Percentiles rank a stretch among this genome's conserved stretches.
These are phyloP conservation scores for Rousettus madagascariensis DNA, from an alignment of 2,797 vertebrate genomes.

Conservation along the genomic window DNA sequence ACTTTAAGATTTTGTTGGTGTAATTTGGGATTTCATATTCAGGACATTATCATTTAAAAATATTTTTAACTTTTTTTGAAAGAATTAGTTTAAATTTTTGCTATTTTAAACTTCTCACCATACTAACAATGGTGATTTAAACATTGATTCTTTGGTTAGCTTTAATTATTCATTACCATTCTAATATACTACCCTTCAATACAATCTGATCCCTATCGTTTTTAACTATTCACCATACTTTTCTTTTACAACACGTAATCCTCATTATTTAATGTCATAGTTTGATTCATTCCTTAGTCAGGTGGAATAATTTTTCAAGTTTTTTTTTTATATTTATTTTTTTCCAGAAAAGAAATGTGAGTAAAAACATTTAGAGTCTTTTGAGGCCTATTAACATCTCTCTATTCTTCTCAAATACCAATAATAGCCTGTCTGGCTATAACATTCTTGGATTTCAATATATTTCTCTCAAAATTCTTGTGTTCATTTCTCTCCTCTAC, in stretches of 20 bases:
- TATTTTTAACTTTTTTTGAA: constrained; percentile 13
- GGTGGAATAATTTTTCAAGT: constrained; percentile 30
- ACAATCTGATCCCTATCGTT: not conserved
- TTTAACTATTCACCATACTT: constrained; percentile 45
- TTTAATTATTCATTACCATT: constrained; percentile 15
- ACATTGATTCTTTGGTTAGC: not conserved
- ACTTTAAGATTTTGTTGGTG: constrained; percentile 55
- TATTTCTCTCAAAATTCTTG: constrained; percentile 59
- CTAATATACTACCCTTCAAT: not conserved
- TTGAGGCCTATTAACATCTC: constrained; percentile 43
- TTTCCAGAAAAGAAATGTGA: constrained; percentile 30
- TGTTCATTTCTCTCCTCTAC: constrained; percentile 43
- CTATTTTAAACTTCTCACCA: not conserved
- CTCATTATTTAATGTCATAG: constrained; percentile 10
- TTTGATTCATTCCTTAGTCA: constrained; percentile 59
- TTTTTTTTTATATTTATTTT: not conserved
- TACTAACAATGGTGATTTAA: constrained; percentile 22
- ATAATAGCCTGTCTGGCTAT: not conserved
- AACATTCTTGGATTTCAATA: constrained; percentile 50
- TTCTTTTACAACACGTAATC: constrained; percentile 23
- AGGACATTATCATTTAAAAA: constrained; percentile 52
- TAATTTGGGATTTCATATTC: constrained; percentile 31
- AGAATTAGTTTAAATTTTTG: constrained; percentile 5
- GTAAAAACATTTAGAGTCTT: constrained; percentile 47
- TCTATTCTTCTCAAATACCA: constrained; percentile 23